Conservation (phyloP, 2,797 vertebrate genomes). For the Percopsis omiscomaycus region DNA sequence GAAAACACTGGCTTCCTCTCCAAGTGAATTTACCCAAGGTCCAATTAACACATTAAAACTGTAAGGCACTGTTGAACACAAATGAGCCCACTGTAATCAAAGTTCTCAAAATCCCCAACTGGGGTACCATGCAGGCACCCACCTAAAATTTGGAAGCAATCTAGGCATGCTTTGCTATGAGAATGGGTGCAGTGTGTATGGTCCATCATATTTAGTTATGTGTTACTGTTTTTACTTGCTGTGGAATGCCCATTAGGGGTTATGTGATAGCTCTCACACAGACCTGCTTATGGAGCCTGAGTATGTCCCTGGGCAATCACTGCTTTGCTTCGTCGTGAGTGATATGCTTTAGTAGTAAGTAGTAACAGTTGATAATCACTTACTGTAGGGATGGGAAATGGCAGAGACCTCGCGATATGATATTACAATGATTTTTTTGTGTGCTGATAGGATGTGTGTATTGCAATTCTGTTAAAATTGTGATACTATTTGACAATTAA, state of each 20-base stretch:
- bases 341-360: conserved; percentile 28
- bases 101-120: conserved; percentile 27
- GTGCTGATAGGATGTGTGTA: no score
- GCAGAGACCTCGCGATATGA: no score
- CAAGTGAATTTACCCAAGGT: conserved; percentile 21
- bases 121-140: not conserved
- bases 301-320: conserved; percentile 24
- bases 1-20: not conserved
- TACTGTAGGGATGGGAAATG: no score
- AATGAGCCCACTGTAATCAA: conserved; percentile 42
- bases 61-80: conserved; percentile 21
- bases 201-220: not conserved
- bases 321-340: conserved; percentile 21
- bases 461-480: no score
- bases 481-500: no score
- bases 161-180: not conserved
- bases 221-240: conserved; percentile 12
- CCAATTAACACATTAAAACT: conserved; percentile 40
- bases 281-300: conserved; percentile 39
- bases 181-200: not conserved
- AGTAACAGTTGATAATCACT: conserved; percentile 26
- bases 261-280: conserved; percentile 50
- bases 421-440: no score
- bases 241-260: conserved; percentile 36
- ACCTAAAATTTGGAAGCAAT: not conserved